A percentile compares a stretch with the other conserved stretches of the same genome.
Evolutionary conservation across 2,797 vertebrate species (phyloP).

Genomic region (Ispidina picta): DNA sequence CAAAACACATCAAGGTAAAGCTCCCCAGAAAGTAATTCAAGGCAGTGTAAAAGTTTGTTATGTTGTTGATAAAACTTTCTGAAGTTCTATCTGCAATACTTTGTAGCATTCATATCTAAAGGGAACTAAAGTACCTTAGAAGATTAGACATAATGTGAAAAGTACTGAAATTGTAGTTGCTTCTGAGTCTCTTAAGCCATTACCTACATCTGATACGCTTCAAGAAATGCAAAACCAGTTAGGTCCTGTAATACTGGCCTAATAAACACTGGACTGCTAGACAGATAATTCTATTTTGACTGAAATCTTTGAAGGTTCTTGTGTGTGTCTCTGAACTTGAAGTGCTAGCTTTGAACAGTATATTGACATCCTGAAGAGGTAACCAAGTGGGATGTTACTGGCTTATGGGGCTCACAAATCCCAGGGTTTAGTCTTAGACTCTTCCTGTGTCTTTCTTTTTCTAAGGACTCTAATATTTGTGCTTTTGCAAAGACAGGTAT

Average conservation of each 20-base stretch:
- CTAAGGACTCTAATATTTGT: neutral
- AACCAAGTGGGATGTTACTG: neutral
- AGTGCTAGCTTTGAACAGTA: neutral
- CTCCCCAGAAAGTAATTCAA: neutral
- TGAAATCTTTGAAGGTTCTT: neutral
- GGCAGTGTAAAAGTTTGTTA: neutral
- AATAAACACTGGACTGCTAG: neutral
- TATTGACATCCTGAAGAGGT: neutral
- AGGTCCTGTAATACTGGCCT: neutral
- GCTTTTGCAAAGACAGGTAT: neutral
- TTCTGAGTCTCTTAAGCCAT: neutral
- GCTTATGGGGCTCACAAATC: neutral
- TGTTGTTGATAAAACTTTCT: neutral
- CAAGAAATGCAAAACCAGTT: neutral
- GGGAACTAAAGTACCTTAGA: neutral
- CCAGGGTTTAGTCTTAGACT: neutral
- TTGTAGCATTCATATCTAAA: neutral
- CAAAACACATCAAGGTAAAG: neutral
- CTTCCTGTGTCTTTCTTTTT: neutral
- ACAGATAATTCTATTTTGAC: neutral
- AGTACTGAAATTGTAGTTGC: neutral
- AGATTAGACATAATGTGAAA: neutral
- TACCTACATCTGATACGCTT: neutral
- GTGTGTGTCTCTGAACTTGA: neutral
- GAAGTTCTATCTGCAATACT: neutral